phyloP scores from a whole-genome alignment of 2,888 invertebrate species.

The Marasmarcha lunaedactyla region DNA sequence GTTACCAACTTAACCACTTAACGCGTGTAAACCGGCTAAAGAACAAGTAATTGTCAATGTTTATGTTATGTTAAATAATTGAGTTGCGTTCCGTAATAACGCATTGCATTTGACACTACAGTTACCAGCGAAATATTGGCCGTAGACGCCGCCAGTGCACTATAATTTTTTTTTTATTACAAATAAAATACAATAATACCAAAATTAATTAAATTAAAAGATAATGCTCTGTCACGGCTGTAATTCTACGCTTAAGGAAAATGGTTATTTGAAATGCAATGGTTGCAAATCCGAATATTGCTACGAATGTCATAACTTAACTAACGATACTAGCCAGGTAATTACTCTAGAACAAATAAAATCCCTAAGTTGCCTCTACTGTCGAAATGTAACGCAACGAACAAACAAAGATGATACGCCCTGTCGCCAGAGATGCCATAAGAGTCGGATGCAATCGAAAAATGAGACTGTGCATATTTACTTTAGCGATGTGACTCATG shows the following conservation, averaged over 20 bases:
- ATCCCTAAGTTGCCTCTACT: neutral
- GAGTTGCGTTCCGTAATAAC: no score
- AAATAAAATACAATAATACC: no score
- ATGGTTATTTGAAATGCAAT: constrained; percentile 1
- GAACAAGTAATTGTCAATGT: no score
- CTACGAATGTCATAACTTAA: neutral
- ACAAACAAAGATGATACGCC: neutral
- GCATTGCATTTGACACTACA: no score
- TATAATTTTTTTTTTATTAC: no score
- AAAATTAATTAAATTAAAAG: neutral
- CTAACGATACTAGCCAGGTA: neutral
- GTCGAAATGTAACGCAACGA: neutral
- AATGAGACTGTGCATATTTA: neutral
- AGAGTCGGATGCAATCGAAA: neutral
- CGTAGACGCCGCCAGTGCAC: no score
- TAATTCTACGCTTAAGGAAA: neutral
- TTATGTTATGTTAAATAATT: no score
- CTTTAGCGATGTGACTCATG: neutral
- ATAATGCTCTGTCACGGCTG: neutral
- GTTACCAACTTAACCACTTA: no score
- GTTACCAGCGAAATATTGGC: no score
- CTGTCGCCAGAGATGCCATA: neutral
- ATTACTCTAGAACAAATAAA: neutral
- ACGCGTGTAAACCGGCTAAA: no score
- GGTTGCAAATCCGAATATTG: neutral